These are phyloP conservation scores for Alviniconcha marisindica DNA, from an alignment of 1,140 invertebrate species.

Conservation along the genomic window DNA sequence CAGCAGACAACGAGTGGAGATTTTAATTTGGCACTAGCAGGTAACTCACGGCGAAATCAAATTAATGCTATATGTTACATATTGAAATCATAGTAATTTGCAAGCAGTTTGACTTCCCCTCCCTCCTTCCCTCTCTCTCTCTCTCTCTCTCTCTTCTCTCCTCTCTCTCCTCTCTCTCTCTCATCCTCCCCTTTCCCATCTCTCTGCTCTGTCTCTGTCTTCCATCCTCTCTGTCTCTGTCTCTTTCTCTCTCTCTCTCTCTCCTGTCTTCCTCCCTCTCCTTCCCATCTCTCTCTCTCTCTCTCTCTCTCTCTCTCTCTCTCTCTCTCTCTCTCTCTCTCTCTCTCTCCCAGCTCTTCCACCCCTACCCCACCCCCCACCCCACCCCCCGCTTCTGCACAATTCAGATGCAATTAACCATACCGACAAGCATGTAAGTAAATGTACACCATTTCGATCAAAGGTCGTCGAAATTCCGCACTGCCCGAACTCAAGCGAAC, in stretches of 20 bases:
- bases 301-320: slow-evolving; percentile 24
- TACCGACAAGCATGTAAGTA: too few relatives aligned
- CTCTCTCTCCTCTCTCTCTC: too few relatives aligned
- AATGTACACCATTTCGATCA: too few relatives aligned
- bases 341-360: slow-evolving; percentile 29
- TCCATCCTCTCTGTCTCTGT: too few relatives aligned
- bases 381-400: neutral
- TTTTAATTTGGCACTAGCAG: too few relatives aligned
- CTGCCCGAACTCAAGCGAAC: too few relatives aligned
- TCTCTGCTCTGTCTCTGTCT: neutral
- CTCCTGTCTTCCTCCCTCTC: slow-evolving; percentile 40
- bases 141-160: slow-evolving; percentile 30
- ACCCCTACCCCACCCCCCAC: neutral
- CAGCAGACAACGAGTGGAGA: too few relatives aligned
- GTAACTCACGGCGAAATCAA: too few relatives aligned
- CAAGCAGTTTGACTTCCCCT: too few relatives aligned
- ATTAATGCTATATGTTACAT: too few relatives aligned
- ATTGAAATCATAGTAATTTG: too few relatives aligned
- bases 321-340: slow-evolving; percentile 39
- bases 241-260: slow-evolving; percentile 20
- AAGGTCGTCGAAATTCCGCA: too few relatives aligned
- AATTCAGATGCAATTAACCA: neutral
- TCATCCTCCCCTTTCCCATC: neutral
- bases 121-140: slow-evolving; percentile 27
- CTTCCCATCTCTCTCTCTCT: slow-evolving; percentile 33